phyloP scores from a whole-genome alignment of 2,113 vertebrate species.

The Pitta sordida region DNA sequence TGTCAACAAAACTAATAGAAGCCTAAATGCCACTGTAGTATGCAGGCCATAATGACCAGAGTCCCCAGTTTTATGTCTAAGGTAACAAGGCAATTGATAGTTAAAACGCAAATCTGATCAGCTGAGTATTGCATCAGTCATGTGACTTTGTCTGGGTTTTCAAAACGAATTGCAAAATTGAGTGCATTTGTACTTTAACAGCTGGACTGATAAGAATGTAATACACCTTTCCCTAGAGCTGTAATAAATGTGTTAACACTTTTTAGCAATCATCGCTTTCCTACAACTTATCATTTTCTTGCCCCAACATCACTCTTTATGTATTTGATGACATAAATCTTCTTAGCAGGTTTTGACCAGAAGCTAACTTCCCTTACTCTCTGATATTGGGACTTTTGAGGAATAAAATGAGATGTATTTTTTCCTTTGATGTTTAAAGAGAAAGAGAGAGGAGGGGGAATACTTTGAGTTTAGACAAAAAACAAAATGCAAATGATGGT shows the following conservation, averaged over 20 bases:
- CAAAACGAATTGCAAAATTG: constrained; percentile 16
- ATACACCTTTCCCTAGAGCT: constrained; percentile 66
- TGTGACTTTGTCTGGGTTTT: constrained; percentile 23
- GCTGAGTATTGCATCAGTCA: constrained; percentile 5
- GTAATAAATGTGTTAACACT: constrained; percentile 68
- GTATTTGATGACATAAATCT: constrained; percentile 70
- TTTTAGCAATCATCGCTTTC: constrained; percentile 58
- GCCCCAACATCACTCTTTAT: constrained; percentile 60
- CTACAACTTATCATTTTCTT: constrained; percentile 62
- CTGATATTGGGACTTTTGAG: not conserved
- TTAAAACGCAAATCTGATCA: constrained; percentile 28
- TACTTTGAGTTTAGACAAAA: constrained; percentile 20
- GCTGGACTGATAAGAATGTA: constrained; percentile 66
- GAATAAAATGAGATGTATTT: not conserved
- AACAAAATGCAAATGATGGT: not conserved
- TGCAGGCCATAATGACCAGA: constrained; percentile 56
- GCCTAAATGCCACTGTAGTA: constrained; percentile 26
- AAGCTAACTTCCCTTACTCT: constrained; percentile 47
- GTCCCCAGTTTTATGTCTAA: constrained; percentile 56
- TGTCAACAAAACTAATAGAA: constrained; percentile 82
- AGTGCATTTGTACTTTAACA: constrained; percentile 50
- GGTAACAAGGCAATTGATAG: constrained; percentile 35
- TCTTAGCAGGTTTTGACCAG: constrained; percentile 64
- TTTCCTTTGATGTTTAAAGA: not conserved
- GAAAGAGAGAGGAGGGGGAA: not conserved